Conservation (phyloP, 2,113 vertebrate species). For the Dicaeum eximium region DNA sequence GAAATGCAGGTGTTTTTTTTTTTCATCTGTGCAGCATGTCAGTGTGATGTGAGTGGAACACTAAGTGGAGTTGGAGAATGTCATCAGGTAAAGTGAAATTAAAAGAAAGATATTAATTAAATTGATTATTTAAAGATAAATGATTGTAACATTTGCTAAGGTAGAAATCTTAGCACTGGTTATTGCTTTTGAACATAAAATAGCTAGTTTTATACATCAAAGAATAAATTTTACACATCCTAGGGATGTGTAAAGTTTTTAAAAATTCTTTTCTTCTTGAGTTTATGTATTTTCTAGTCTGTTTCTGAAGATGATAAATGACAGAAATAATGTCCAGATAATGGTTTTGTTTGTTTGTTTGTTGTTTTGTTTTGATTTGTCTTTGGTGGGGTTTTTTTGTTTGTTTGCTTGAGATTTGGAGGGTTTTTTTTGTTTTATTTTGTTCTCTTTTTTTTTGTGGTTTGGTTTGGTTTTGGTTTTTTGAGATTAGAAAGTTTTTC, state of each 20-base stretch:
- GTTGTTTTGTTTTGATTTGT: too few relatives aligned
- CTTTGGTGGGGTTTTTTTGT: not conserved
- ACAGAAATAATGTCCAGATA: not conserved
- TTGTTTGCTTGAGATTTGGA: not conserved
- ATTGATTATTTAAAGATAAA: not conserved
- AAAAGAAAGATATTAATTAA: not conserved
- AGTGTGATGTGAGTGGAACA: conserved; percentile 84
- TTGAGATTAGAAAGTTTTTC: not conserved
- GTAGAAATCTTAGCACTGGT: not conserved
- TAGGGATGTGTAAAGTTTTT: not conserved
- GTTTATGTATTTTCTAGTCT: not conserved
- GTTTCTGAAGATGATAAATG: not conserved
- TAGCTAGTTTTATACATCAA: not conserved
- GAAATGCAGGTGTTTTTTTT: not conserved
- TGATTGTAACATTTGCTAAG: not conserved
- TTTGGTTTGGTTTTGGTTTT: not conserved
- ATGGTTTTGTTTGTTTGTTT: not conserved
- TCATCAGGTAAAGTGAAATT: conserved; percentile 77
- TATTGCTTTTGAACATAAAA: not conserved
- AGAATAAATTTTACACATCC: not conserved
- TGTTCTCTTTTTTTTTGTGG: not conserved
- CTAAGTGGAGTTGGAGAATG: conserved; percentile 87
- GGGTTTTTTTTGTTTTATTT: not conserved
- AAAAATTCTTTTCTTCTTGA: not conserved
- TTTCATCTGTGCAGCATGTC: conserved; percentile 78